Percentiles rank a stretch among this genome's conserved stretches.
Evolutionary conservation across 2,113 vertebrate species (phyloP).

Genomic region (Desmodus rotundus): DNA sequence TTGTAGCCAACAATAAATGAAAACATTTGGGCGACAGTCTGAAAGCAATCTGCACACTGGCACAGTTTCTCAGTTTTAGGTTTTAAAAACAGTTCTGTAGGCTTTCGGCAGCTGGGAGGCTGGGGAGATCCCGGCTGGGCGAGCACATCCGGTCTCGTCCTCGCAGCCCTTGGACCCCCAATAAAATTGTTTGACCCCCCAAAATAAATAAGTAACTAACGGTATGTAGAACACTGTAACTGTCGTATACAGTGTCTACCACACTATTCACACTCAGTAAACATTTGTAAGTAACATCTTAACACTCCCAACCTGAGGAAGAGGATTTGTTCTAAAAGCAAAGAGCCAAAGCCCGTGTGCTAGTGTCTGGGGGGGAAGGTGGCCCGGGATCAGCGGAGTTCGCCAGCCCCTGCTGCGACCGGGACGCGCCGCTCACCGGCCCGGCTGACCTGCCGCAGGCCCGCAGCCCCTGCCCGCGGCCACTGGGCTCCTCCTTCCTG

Average conservation of each 20-base stretch:
- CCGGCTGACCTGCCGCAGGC: accelerated
- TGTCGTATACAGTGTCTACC: neutral
- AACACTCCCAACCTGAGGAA: neutral
- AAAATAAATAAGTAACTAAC: neutral
- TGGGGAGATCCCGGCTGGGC: too few relatives aligned
- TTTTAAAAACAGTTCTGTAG: neutral
- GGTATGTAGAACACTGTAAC: neutral
- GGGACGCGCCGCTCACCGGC: too few relatives aligned
- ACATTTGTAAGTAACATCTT: neutral
- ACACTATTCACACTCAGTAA: neutral
- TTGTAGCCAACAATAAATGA: neutral
- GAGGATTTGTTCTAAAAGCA: neutral
- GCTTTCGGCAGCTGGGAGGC: too few relatives aligned
- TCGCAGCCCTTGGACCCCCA: too few relatives aligned
- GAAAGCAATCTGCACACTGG: neutral
- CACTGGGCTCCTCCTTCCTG: too few relatives aligned
- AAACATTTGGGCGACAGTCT: neutral
- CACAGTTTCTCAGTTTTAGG: neutral
- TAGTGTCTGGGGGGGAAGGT: neutral
- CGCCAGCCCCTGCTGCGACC: neutral
- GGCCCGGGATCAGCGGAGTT: accelerated
- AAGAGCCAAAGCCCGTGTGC: neutral
- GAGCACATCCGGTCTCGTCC: too few relatives aligned
- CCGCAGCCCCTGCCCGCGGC: neutral
- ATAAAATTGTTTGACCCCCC: too few relatives aligned